phyloP scores from a whole-genome alignment of 2,888 invertebrate species.

The Saturnia japonica region DNA sequence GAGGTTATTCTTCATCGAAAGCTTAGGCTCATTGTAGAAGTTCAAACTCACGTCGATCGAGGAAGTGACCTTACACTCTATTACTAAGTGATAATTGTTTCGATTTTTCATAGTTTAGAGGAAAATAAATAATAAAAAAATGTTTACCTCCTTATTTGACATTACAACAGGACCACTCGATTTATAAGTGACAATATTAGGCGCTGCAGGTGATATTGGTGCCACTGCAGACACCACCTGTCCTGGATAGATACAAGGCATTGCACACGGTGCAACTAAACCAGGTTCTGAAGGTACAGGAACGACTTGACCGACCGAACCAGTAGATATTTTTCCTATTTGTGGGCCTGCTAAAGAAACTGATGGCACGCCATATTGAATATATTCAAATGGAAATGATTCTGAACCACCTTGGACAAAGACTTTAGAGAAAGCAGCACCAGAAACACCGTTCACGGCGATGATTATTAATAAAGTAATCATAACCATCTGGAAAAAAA shows the following conservation, averaged over 20 bases:
- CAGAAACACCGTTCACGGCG: conserved; percentile 38
- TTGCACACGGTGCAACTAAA: conserved; percentile 55
- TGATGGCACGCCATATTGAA: conserved; percentile 56
- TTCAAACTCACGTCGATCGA: too few species aligned
- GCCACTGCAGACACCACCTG: conserved; percentile 43
- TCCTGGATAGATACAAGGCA: conserved; percentile 61
- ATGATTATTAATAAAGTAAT: conserved; percentile 42
- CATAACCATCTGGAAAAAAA: conserved; percentile 51
- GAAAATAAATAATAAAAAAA: conserved; percentile 12
- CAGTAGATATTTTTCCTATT: conserved; percentile 51
- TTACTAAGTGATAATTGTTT: too few species aligned
- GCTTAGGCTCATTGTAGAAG: too few species aligned
- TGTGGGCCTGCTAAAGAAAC: conserved; percentile 41
- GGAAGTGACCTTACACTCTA: too few species aligned
- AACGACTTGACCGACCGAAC: conserved; percentile 45
- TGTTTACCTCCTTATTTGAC: conserved; percentile 27
- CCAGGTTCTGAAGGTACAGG: conserved; percentile 44
- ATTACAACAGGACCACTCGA: conserved; percentile 55
- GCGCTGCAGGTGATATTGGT: conserved; percentile 43
- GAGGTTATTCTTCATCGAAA: too few species aligned
- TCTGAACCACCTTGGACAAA: conserved; percentile 57
- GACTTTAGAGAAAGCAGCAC: conserved; percentile 63
- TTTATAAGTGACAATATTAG: conserved; percentile 56
- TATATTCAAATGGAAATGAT: conserved; percentile 47
- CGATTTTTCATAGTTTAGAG: background rate